phyloP scores from a whole-genome alignment of 2,113 vertebrate genomes.

The Poeciliopsis occidentalis region DNA sequence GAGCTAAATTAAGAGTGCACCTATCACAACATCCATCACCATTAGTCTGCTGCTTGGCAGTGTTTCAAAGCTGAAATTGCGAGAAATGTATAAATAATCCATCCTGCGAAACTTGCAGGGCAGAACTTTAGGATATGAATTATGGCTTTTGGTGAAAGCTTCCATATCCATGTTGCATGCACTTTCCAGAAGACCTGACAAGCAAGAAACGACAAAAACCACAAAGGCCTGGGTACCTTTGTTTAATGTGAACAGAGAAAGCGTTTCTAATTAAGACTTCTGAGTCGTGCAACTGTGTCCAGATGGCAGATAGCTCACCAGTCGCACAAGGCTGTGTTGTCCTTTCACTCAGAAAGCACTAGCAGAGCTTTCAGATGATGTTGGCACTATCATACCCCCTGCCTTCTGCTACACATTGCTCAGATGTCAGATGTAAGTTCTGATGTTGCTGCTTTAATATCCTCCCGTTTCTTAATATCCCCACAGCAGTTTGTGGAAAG shows the following conservation, averaged over 20 bases:
- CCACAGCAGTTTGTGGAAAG: neutral
- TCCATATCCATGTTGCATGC: conserved; percentile 8
- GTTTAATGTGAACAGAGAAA: conserved; percentile 27
- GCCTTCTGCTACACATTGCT: conserved; percentile 62
- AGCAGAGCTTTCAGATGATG: conserved; percentile 51
- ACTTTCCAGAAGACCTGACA: conserved; percentile 23
- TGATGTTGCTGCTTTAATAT: conserved; percentile 40
- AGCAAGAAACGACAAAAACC: conserved; percentile 23
- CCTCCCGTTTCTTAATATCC: conserved; percentile 10
- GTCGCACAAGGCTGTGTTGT: conserved; percentile 52
- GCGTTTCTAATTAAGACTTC: conserved; percentile 59
- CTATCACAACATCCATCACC: conserved; percentile 51
- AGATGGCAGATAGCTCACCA: conserved; percentile 66
- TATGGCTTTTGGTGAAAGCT: conserved; percentile 14
- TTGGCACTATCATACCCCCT: conserved; percentile 54
- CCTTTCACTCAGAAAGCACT: conserved; percentile 58
- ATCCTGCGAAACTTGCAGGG: conserved; percentile 19
- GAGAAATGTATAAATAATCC: conserved; percentile 29
- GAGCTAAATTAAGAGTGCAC: conserved; percentile 61
- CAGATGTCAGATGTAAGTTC: conserved; percentile 31
- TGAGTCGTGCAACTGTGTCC: conserved; percentile 52
- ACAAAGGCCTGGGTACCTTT: conserved; percentile 35
- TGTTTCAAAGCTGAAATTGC: conserved; percentile 16
- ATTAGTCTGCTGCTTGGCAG: conserved; percentile 49
- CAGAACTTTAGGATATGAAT: conserved; percentile 22